Percentiles rank a stretch among this genome's conserved stretches.
phyloP scores from a whole-genome alignment of 1,140 invertebrate species.

The Daktulosphaira vitifoliae region DNA sequence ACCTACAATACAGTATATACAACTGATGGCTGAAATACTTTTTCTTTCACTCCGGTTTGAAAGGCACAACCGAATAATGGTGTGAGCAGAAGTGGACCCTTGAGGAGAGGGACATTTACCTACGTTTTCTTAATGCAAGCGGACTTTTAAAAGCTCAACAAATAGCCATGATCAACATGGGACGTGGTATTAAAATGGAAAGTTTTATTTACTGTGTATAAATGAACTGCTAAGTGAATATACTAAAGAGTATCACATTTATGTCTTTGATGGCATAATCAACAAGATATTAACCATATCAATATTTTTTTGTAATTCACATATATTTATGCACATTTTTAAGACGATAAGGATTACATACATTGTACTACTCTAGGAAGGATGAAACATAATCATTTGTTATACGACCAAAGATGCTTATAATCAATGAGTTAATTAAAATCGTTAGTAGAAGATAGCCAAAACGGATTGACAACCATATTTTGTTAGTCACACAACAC shows the following conservation, averaged over 20 bases:
- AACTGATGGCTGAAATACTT: conserved; percentile 29
- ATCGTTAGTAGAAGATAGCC: conserved; percentile 1
- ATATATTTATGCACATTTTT: too few relatives aligned
- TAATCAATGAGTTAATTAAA: conserved; percentile 28
- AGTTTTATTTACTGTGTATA: conserved; percentile 18
- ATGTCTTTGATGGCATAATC: too few relatives aligned
- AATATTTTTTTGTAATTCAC: too few relatives aligned
- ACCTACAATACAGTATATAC: too few relatives aligned
- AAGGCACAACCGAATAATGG: conserved; percentile 24
- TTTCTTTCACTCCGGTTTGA: conserved; percentile 18
- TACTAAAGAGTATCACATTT: too few relatives aligned
- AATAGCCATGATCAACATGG: conserved; percentile 1
- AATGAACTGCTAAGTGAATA: not conserved
- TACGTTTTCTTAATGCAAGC: conserved; percentile 13
- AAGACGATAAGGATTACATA: too few relatives aligned
- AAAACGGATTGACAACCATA: conserved; percentile 27
- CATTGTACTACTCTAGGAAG: too few relatives aligned
- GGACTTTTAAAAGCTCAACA: conserved; percentile 11
- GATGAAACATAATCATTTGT: conserved; percentile 3
- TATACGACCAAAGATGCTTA: not conserved
- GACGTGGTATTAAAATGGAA: too few relatives aligned
- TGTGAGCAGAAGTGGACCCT: not conserved
- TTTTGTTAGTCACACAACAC: conserved; percentile 14
- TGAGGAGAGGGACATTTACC: not conserved
- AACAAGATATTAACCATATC: too few relatives aligned